A percentile compares a stretch with the other conserved stretches of the same genome.
These are phyloP conservation scores for Acrossocheilus wenchowensis DNA, from an alignment of 2,797 vertebrate species.

Conservation along the genomic window DNA sequence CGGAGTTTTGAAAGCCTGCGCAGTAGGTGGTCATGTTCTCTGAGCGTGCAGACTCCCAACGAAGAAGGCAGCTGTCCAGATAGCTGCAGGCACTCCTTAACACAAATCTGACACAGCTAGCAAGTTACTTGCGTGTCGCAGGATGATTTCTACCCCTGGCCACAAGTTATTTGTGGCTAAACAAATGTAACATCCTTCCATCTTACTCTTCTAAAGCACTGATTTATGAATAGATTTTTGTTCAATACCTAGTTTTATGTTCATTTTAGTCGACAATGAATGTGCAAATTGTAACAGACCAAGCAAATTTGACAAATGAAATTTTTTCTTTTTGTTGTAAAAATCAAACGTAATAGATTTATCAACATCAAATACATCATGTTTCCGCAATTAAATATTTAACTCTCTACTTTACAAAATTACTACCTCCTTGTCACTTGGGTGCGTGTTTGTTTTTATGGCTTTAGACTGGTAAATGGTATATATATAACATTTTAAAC, in stretches of 20 bases:
- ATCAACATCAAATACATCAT: background rate
- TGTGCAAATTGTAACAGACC: background rate
- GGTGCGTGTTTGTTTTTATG: conserved; percentile 67
- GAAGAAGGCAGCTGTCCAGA: conserved; percentile 57
- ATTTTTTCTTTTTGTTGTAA: background rate
- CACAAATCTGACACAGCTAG: conserved; percentile 44
- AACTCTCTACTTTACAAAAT: conserved; percentile 55
- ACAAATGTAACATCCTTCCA: background rate
- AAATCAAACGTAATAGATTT: background rate
- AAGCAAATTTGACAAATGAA: background rate
- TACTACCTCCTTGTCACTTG: conserved; percentile 56
- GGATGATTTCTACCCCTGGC: conserved; percentile 7
- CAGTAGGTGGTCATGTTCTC: conserved; percentile 47
- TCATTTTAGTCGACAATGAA: background rate
- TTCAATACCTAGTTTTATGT: background rate
- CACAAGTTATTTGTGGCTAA: background rate
- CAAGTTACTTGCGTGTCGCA: background rate
- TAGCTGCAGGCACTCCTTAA: conserved; percentile 39
- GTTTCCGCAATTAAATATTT: conserved; percentile 27
- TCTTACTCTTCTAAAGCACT: background rate
- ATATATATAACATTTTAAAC: background rate
- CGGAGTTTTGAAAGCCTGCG: conserved; percentile 2
- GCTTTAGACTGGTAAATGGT: conserved; percentile 65
- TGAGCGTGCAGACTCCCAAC: conserved; percentile 41
- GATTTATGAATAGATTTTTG: background rate